Base-by-base conservation (phyloP, 2,797 vertebrate species). In the Selene dorsalis region DNA sequence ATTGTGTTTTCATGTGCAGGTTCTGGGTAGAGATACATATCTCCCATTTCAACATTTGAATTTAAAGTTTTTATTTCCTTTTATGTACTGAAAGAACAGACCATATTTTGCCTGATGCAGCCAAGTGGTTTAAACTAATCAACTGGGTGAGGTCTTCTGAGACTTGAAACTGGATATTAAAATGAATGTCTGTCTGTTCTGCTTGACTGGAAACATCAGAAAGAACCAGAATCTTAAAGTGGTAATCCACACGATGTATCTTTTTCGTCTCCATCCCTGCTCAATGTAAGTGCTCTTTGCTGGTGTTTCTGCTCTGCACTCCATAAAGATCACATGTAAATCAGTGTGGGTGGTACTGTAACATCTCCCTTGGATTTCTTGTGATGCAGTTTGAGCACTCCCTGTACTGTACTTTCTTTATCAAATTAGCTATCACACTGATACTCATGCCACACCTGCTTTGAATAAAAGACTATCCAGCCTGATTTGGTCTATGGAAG, bases 161-260 rank as follows among this genome's bases (percentile, higher is more conserved):
- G 62, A 73, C 48, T 72, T 81, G 75, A 81, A 82, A 81, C 70
- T 75, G 41, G 63, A 45, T 78, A 79, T 86, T 78, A 69, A 84
- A 83, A 82, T 80, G 4, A 83, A 68, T 2, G 41, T 62, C 57
- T 72, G 62, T 39, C 64, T 74, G 79, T 82, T 77, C 72, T 71
- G 79, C 75, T 53, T 73, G 32, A 81, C 70, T 72, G 66, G 57
- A 69, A 84, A 83, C 80, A 61, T 78, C 43, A 69, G 35, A 85
- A 16, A 72, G 61, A 79, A 74, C 28, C 26, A 0, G 16, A 82
- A 62, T 77, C 52, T 86, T 79, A 56, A 85, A 74, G 65, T 52
- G 60, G 64, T 55, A 78, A 79, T 73, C 66, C 47, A 72, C 52
- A 18, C 56, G 17, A 70, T 52, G 10, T 38, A 43, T 58, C 30